Percentiles rank a stretch among this genome's conserved stretches.
phyloP scores from a whole-genome alignment of 2,113 vertebrate species.

The Cryptomyrus ogoouensis region DNA sequence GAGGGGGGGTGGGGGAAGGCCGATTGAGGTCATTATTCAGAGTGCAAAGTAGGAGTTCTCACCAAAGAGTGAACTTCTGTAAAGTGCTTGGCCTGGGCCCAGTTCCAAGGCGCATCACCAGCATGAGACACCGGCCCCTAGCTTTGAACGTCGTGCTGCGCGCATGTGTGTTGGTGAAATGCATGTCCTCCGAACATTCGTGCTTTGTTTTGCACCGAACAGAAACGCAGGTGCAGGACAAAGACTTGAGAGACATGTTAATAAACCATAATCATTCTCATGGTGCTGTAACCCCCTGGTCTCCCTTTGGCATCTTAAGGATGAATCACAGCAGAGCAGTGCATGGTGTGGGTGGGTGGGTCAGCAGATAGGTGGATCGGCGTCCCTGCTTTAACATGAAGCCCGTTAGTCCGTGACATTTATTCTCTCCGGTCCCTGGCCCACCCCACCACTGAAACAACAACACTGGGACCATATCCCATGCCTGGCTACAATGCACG shows the following conservation, averaged over 20 bases:
- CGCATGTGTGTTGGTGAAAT: not conserved
- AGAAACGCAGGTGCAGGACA: not conserved
- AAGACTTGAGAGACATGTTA: not conserved
- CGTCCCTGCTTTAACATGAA: not conserved
- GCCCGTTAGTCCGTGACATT: not conserved
- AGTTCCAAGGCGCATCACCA: not conserved
- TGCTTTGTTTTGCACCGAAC: not conserved
- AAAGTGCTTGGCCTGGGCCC: not conserved
- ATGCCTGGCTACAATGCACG: too few relatives aligned
- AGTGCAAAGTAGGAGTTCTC: not conserved
- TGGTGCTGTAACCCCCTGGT: not conserved
- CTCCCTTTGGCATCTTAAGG: not conserved
- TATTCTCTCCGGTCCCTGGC: not conserved
- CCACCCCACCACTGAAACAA: not conserved
- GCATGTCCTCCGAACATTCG: not conserved
- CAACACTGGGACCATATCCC: not conserved
- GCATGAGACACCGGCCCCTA: not conserved
- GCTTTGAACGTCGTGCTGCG: not conserved
- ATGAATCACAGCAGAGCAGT: not conserved
- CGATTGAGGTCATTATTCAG: not conserved
- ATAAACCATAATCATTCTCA: not conserved
- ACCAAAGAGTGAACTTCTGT: not conserved
- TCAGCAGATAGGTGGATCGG: not conserved
- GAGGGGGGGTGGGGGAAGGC: not conserved
- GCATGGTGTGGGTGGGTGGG: not conserved